Base-by-base conservation (phyloP, 2,888 invertebrate genomes). In the Pediacus dermestoides region DNA sequence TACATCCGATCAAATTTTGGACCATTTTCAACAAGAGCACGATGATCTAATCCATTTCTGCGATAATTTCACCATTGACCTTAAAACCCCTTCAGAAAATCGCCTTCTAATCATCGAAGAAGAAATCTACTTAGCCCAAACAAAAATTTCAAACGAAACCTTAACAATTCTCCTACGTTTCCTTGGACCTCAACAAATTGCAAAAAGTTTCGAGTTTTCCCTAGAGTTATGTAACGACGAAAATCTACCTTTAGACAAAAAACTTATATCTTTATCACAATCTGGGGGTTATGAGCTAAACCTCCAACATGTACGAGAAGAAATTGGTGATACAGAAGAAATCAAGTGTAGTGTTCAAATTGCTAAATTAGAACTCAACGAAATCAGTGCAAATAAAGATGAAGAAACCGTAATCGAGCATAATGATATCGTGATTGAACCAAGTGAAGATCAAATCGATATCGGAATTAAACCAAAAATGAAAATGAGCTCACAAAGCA, bases 1-100 rank as follows among this genome's bases (percentile, higher is more conserved):
- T 12, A 34, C 41, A 13, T 48, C 59, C 3, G 47, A 52, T 26
- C 57, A 63, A 30, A 61, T 63, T 26, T 44, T 54, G 12, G 53
- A 54, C n/a, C 63, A 63, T 37, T 63, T 63, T 39, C 52, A 50
- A 30, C 42, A 52, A 25, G 56, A 58, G 38, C 63, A 63, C 28
- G 57, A 59, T 30, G 52, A 57, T 16, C 43, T 63, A 3, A 34
- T 60, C 13, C 50, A 43, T 30, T 49, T 49, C 30, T 49, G 45
- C 22, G 53, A 57, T 31, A 43, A 42, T 1, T 40, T 60, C 4
- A 37, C 40, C 14, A 44, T 61, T 4, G 48, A 60, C 37, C 30
- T 58, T 4, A 34, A 40, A 8, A 42, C 40, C 2, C 9, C 30
- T n/a, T 54, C 58, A 2, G 61, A 62, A 48, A 62, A 61, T 35